Percentiles rank a stretch among this genome's conserved stretches.
These are phyloP conservation scores for Puntigrus tetrazona DNA, from an alignment of 2,113 vertebrate species.

Conservation along the genomic window DNA sequence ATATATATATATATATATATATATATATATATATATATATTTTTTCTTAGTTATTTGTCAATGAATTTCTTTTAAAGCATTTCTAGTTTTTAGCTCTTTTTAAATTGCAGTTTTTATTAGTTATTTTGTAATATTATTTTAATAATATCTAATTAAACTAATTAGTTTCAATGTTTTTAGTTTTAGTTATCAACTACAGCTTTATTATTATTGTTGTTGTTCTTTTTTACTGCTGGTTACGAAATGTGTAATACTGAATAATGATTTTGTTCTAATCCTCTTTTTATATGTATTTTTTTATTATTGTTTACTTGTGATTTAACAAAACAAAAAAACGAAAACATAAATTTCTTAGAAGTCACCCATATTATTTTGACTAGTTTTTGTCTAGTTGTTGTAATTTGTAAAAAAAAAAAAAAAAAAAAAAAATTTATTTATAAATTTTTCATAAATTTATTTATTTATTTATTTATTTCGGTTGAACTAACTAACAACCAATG, in stretches of 20 bases:
- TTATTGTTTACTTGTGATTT: background rate
- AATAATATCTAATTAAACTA: background rate
- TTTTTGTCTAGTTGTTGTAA: background rate
- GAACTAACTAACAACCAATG: background rate
- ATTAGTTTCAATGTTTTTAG: background rate
- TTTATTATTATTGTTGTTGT: too few relatives aligned
- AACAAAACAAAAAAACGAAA: background rate
- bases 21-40: too few relatives aligned
- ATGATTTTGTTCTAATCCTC: background rate
- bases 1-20: too few relatives aligned
- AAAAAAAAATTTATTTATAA: too few relatives aligned
- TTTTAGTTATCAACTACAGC: background rate
- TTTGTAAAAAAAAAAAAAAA: too few relatives aligned
- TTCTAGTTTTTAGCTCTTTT: too few relatives aligned
- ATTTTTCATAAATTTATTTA: too few relatives aligned
- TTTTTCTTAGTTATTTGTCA: background rate
- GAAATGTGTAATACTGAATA: background rate
- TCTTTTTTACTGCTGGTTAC: background rate
- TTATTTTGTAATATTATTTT: too few relatives aligned
- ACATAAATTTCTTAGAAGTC: background rate
- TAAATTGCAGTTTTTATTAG: too few relatives aligned
- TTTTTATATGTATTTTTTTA: background rate
- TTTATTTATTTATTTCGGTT: background rate
- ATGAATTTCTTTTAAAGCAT: too few relatives aligned
- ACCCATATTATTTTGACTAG: background rate